Conservation (phyloP, 2,888 invertebrate species). For the Tethea ocularis region DNA sequence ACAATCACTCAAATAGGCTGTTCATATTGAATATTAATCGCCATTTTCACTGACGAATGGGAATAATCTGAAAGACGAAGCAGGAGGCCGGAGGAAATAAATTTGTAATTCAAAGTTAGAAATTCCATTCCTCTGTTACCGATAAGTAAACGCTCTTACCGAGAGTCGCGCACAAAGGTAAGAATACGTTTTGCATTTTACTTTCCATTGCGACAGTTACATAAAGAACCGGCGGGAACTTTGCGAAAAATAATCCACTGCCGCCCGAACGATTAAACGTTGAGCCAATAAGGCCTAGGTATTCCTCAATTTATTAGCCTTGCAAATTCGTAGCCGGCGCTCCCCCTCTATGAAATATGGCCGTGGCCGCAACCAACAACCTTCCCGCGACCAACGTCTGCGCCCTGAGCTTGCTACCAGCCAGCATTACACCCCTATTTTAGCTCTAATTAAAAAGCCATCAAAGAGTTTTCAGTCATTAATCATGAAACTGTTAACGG, state of each 20-base stretch:
- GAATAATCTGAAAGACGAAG: conserved; percentile 74
- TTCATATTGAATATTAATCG: conserved; percentile 83
- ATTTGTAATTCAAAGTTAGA: conserved; percentile 83
- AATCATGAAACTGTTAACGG: conserved; percentile 84
- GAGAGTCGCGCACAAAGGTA: conserved; percentile 61
- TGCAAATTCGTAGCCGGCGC: conserved; percentile 76
- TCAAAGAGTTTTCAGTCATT: conserved; percentile 84
- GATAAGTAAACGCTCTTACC: conserved; percentile 77
- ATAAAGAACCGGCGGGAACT: conserved; percentile 57
- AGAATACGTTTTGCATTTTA: conserved; percentile 71
- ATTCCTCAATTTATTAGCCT: conserved; percentile 82
- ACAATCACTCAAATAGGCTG: conserved; percentile 81
- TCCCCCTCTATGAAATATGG: conserved; percentile 80
- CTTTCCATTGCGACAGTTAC: conserved; percentile 54
- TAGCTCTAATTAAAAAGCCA: conserved; percentile 84
- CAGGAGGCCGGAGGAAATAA: conserved; percentile 71
- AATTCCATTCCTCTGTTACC: conserved; percentile 78
- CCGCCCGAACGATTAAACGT: conserved; percentile 66
- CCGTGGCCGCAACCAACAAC: conserved; percentile 72
- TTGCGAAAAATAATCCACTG: conserved; percentile 72
- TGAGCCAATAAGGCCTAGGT: conserved; percentile 82
- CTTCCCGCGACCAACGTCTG: conserved; percentile 52
- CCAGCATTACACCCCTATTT: conserved; percentile 80
- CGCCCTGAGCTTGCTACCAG: conserved; percentile 36
- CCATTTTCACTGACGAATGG: conserved; percentile 77